These are phyloP conservation scores for Melanerpes formicivorus DNA, from an alignment of 2,113 vertebrate species.

Conservation along the genomic window DNA sequence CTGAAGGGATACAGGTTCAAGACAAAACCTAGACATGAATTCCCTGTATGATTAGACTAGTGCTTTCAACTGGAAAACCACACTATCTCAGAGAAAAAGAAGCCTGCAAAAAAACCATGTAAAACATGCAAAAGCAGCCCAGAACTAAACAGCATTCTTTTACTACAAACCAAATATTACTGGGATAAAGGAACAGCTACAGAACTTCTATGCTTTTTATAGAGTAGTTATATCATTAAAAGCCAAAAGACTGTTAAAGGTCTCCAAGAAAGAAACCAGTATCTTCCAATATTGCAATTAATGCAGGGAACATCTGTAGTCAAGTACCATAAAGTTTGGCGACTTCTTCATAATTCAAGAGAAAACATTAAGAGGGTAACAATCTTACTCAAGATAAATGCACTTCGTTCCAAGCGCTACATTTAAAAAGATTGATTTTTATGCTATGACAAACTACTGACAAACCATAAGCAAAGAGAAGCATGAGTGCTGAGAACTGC, in stretches of 20 bases:
- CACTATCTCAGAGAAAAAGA: not conserved
- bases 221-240: not conserved
- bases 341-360: not conserved
- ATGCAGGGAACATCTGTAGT: not conserved
- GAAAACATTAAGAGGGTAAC: not conserved
- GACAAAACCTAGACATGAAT: not conserved
- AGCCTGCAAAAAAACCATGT: not conserved
- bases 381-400: not conserved
- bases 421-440: not conserved
- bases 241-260: not conserved
- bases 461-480: not conserved
- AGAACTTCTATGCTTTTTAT: not conserved
- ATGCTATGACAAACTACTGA: not conserved
- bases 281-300: not conserved
- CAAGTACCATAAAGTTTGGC: not conserved
- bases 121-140: not conserved
- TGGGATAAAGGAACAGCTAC: not conserved
- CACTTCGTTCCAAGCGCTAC: not conserved
- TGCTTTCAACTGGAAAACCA: not conserved
- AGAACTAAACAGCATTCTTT: not conserved
- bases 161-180: not conserved
- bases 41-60: not conserved
- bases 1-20: not conserved
- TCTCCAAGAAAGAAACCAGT: not conserved
- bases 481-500: not conserved